Evolutionary conservation across 1,140 invertebrate species (phyloP), one percentile per base, ranked within the genome.

Genomic region (Drosophila eugracilis): DNA sequence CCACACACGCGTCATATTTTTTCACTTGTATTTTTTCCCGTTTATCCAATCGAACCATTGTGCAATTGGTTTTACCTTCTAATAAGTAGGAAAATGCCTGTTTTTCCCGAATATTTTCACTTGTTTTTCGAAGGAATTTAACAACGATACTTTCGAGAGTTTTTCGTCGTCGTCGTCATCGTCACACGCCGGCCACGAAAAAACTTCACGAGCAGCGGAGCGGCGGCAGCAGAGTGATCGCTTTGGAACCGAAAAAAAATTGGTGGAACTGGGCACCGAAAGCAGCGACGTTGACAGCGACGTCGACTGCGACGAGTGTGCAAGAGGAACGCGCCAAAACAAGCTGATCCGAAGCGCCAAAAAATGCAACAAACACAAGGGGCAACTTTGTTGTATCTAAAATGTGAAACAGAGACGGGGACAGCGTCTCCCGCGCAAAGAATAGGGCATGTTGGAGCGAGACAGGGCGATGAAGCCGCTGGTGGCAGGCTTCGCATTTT

Each of bases 101-200:
- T 21, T 47, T 17, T 47, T 1, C 14, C 44, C 24, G 7, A 3
- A 3, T 47, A 22, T 47, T 47, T 47, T 47, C 44, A 47, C 44
- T 47, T 34, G 28, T 54, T 70, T 76, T 80, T 26, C 49, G 59
- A 49, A 37, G 10, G 28, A 48, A 63, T 78, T 74, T 17, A 37
- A 54, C 73, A 15, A 37, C 15, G 65, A 63, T 60, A n/a, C n/a
- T 67, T 72, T 63, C 26, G 24, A 66, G 44, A 48, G 50, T 32
- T 54, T 69, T 67, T 70, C 49, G 52, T 71, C 36, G 55, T 75
- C 62, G 71, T 74, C 70, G 70, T 74, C 75, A 75, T 66, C 75
- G 76, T 75, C 76, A 79, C 76, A 85, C 79, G 57, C 76, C 72
- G 66, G 53, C 72, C 72, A 84, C 80, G 75, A 84, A 84, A 65